Evolutionary conservation across 2,113 vertebrate genomes (phyloP).

Genomic region (Misgurnus mizolepis): DNA sequence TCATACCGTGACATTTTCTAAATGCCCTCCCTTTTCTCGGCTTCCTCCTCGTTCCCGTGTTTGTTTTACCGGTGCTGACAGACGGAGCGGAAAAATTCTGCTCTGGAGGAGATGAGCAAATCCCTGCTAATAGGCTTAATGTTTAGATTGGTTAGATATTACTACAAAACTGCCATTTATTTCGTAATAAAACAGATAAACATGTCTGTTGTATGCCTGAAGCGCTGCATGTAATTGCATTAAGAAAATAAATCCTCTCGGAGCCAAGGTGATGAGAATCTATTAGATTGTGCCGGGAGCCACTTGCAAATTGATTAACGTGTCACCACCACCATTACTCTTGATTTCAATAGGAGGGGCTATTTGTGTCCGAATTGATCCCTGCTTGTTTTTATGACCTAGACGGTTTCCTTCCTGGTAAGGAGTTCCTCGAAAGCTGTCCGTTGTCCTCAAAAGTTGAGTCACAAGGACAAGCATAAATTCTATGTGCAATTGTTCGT

Average conservation of each 20-base stretch:
- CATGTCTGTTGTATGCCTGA: not conserved
- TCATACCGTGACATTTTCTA: constrained; percentile 70
- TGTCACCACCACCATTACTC: constrained; percentile 69
- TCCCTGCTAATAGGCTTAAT: constrained; percentile 28
- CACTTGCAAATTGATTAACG: constrained; percentile 73
- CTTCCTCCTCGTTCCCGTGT: constrained; percentile 45
- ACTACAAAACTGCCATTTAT: not conserved
- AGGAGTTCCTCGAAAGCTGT: not conserved
- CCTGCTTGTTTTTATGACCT: constrained; percentile 72
- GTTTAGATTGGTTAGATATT: not conserved
- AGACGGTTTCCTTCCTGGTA: constrained; percentile 53
- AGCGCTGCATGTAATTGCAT: not conserved
- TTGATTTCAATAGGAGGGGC: constrained; percentile 71
- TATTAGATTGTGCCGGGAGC: constrained; percentile 54
- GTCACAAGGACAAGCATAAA: not conserved
- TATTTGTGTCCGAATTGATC: constrained; percentile 70
- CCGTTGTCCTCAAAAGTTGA: constrained; percentile 17
- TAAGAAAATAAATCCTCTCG: not conserved
- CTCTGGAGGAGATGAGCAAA: not conserved
- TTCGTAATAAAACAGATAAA: not conserved
- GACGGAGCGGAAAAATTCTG: constrained; percentile 1
- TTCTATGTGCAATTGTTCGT: not conserved
- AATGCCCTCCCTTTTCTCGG: constrained; percentile 59
- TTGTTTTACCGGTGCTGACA: constrained; percentile 39
- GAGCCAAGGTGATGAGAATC: not conserved